Evolutionary conservation across 2,888 invertebrate genomes (phyloP), one percentile per base, ranked within the genome.

Genomic region (Ctena decussata): DNA sequence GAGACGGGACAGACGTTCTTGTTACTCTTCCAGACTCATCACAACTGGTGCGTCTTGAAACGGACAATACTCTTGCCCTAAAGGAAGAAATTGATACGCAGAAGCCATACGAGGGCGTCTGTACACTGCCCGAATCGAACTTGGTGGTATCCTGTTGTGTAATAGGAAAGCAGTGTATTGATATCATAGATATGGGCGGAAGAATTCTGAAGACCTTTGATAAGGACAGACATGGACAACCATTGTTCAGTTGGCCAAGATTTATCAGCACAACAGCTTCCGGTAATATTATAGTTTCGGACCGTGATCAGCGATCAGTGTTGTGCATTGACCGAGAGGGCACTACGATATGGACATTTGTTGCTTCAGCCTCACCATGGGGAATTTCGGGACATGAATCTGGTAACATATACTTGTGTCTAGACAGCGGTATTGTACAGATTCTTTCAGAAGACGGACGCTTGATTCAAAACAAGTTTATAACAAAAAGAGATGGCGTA

Each of bases 81-180:
- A 84, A 84, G 39, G 89, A 90, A 41, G 81, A 76, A 21, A 83
- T 90, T 1, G 75, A 72, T 39, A 91, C 91, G 41, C 65, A 76
- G 21, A 91, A 90, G 77, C 86, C 89, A 5, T 91, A 91, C 75
- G 91, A 91, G 79, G 91, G 90, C 3, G 90, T 91, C 5, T 80
- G 85, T 15, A 83, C 80, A 41, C 80, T 91, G 30, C 80, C 80
- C 3, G 88, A 83, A 21, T 83, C 77, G 12, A 82, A 83, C 3
- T 90, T 85, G 72, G 90, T 85, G 0, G 90, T 88, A 12, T 90
- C 91, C 0, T 90, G 91, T 69, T 90, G 91, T 49, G 80, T 88
- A 2, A 74, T 87, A 15, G 90, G 88, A 30, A 82, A 84, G 44
- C 87, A 88, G 39, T 86, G 86, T 44, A 83, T 91, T 32, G 91